Evolutionary conservation across 2,888 invertebrate genomes (phyloP).

Genomic region (Caenorhabditis macrosperma): DNA sequence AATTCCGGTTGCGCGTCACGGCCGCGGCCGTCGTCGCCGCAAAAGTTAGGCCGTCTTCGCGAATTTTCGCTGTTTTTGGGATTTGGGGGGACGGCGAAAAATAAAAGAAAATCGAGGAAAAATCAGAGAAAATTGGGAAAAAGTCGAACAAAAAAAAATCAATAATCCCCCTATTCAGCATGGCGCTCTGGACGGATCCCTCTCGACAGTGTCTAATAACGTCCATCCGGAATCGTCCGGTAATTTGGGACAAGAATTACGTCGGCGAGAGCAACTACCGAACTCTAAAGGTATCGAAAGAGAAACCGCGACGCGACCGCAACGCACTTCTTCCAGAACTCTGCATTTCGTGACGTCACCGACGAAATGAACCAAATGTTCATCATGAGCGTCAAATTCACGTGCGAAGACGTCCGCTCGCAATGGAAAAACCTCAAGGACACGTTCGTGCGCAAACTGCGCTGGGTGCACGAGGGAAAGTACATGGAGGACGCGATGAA

Average conservation of each 20-base stretch:
- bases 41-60: not conserved
- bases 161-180: constrained; percentile 24
- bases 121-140: not conserved
- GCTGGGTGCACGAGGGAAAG: constrained; percentile 71
- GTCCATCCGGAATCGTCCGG: constrained; percentile 45
- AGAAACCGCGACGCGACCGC: not conserved
- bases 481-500: constrained; percentile 67
- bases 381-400: constrained; percentile 38
- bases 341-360: constrained; percentile 30
- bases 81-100: not conserved
- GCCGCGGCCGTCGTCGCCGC: constrained; percentile 20
- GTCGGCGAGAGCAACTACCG: constrained; percentile 35
- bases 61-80: not conserved
- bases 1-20: not conserved
- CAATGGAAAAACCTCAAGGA: constrained; percentile 75
- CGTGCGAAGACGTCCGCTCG: constrained; percentile 65
- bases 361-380: constrained; percentile 29
- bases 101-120: not conserved
- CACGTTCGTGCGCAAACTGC: constrained; percentile 69
- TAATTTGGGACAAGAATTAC: constrained; percentile 51
- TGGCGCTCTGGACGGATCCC: constrained; percentile 71
- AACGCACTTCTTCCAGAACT: constrained; percentile 8
- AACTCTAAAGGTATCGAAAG: constrained; percentile 25
- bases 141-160: not conserved
- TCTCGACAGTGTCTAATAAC: constrained; percentile 65